phyloP scores from a whole-genome alignment of 2,888 invertebrate genomes.

The Drosophila diplacantha region DNA sequence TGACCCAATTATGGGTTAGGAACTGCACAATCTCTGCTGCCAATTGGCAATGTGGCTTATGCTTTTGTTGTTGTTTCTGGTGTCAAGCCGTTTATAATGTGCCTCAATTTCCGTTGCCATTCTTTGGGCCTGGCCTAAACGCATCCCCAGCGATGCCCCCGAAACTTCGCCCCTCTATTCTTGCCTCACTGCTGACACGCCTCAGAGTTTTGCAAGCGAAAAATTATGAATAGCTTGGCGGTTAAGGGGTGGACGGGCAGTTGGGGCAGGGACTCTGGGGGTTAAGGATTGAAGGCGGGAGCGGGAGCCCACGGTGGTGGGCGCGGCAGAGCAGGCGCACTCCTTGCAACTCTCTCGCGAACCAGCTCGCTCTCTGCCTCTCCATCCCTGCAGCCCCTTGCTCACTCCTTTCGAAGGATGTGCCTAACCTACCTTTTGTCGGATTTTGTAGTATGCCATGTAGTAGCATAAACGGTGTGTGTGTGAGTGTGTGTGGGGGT shows the following conservation, averaged over 20 bases:
- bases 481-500: constrained; percentile 21
- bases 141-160: constrained; percentile 18
- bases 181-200: constrained; percentile 45
- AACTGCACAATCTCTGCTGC: constrained; percentile 51
- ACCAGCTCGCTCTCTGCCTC: constrained; percentile 21
- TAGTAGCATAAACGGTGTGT: constrained; percentile 50
- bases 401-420: constrained; percentile 44
- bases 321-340: constrained; percentile 56
- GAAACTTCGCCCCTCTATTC: neutral
- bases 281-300: constrained; percentile 14
- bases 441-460: constrained; percentile 58
- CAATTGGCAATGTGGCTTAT: constrained; percentile 57
- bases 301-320: constrained; percentile 50
- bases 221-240: constrained; percentile 40
- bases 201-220: constrained; percentile 54
- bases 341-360: constrained; percentile 29
- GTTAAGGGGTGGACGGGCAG: neutral
- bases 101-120: constrained; percentile 62
- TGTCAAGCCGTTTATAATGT: constrained; percentile 57
- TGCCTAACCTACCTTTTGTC: constrained; percentile 74
- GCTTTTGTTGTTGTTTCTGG: constrained; percentile 32
- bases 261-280: constrained; percentile 16
- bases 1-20: constrained; percentile 69
- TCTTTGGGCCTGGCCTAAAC: constrained; percentile 45
- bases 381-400: constrained; percentile 8